A percentile compares a stretch with the other conserved stretches of the same genome.
Evolutionary conservation across 2,888 invertebrate species (phyloP).

Genomic region (Sthenelais limicola): DNA sequence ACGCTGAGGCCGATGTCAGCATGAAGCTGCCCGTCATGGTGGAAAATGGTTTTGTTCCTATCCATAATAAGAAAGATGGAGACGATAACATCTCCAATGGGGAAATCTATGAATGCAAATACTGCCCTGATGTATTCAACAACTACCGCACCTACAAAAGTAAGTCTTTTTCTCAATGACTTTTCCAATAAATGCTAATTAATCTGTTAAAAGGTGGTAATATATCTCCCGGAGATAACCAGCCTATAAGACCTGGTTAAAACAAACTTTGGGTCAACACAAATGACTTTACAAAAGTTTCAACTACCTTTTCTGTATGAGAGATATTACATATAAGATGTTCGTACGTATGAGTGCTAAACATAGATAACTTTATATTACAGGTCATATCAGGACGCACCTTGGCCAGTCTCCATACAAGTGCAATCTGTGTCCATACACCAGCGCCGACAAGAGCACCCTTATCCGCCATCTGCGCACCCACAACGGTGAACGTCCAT

Average conservation of each 20-base stretch:
- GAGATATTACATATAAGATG: too few species aligned
- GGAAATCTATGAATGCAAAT: constrained; percentile 82
- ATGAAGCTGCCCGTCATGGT: constrained; percentile 48
- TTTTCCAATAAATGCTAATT: not conserved
- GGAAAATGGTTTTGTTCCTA: constrained; percentile 39
- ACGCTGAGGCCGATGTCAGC: constrained; percentile 36
- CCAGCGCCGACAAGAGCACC: constrained; percentile 91
- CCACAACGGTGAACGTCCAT: constrained; percentile 95
- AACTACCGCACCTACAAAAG: constrained; percentile 92
- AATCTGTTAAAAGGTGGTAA: too few species aligned
- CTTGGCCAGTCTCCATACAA: constrained; percentile 85
- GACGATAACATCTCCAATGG: constrained; percentile 39
- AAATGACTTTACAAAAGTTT: too few species aligned
- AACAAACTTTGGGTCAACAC: too few species aligned
- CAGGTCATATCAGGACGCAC: constrained; percentile 73
- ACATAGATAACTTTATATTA: not conserved
- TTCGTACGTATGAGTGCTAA: too few species aligned
- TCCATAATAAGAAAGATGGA: constrained; percentile 42
- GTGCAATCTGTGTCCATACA: constrained; percentile 94
- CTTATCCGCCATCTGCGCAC: constrained; percentile 92
- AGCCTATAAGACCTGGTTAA: too few species aligned
- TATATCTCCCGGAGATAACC: too few species aligned
- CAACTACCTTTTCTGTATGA: too few species aligned
- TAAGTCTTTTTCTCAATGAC: constrained; percentile 43
- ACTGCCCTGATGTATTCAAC: constrained; percentile 90